These are phyloP conservation scores for Laterallus jamaicensis DNA, from an alignment of 2,113 vertebrate genomes.

Conservation along the genomic window DNA sequence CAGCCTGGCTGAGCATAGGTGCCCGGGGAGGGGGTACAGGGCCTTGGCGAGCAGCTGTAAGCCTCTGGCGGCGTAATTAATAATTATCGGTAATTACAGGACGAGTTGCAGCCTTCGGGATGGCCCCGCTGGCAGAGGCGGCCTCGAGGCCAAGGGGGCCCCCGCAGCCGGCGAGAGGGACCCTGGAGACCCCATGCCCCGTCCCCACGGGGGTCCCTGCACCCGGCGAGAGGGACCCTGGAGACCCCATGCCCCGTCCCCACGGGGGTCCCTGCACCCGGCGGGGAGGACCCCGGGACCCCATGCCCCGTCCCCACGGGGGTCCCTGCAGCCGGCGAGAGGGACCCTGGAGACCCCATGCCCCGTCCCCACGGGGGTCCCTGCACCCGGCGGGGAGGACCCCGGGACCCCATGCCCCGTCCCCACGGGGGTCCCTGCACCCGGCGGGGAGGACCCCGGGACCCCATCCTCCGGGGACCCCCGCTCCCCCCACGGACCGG, in stretches of 20 bases:
- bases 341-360: too few species aligned
- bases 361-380: not conserved
- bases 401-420: not conserved
- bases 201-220: not conserved
- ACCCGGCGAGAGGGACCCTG: too few species aligned
- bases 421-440: too few species aligned
- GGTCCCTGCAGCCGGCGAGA: not conserved
- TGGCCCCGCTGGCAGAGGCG: not conserved
- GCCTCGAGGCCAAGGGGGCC: not conserved
- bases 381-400: not conserved
- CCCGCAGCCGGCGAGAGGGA: not conserved
- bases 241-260: not conserved
- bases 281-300: too few species aligned
- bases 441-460: not conserved
- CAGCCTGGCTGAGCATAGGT: not conserved
- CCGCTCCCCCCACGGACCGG: not conserved
- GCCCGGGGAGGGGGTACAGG: not conserved
- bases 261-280: too few species aligned
- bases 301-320: too few species aligned
- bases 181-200: too few species aligned
- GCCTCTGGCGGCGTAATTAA: rapidly evolving
- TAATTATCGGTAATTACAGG: not conserved
- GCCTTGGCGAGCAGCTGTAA: not conserved
- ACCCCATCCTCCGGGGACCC: not conserved
- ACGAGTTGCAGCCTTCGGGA: not conserved